Evolutionary conservation across 2,113 vertebrate genomes (phyloP).

Genomic region (Loxodonta africana): DNA sequence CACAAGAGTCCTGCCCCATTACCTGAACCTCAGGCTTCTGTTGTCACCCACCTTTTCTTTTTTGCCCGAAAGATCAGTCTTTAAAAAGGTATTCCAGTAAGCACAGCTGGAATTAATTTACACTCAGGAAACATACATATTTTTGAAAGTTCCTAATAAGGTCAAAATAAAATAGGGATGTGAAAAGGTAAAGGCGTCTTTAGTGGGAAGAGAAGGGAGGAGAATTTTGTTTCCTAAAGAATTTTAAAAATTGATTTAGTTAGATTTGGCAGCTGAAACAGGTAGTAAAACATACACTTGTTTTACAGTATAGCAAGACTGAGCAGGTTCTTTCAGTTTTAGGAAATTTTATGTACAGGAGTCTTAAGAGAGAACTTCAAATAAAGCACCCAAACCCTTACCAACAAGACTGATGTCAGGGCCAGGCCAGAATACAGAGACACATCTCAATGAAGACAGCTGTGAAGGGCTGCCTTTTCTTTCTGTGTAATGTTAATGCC

Average conservation of each 20-base stretch:
- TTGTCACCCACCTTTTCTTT: neutral
- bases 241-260: neutral
- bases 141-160: neutral
- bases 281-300: neutral
- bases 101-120: neutral
- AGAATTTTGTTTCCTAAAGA: neutral
- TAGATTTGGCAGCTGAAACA: neutral
- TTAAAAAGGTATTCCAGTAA: neutral
- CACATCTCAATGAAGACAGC: slow-evolving; percentile 65
- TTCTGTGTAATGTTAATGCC: slow-evolving; percentile 83
- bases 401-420: neutral
- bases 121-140: neutral
- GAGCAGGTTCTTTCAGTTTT: neutral
- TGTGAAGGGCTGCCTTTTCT: slow-evolving; percentile 77
- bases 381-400: neutral
- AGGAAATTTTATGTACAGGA: neutral
- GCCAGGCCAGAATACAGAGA: slow-evolving; percentile 71
- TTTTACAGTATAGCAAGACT: neutral
- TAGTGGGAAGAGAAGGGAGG: neutral
- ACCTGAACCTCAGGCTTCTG: neutral
- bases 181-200: neutral
- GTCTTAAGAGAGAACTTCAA: slow-evolving; percentile 44
- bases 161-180: neutral
- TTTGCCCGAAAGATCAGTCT: slow-evolving; percentile 4
- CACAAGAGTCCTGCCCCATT: neutral